These are phyloP conservation scores for Phrynocephalus vlangalii DNA, from an alignment of 2,797 vertebrate species.

Conservation along the genomic window DNA sequence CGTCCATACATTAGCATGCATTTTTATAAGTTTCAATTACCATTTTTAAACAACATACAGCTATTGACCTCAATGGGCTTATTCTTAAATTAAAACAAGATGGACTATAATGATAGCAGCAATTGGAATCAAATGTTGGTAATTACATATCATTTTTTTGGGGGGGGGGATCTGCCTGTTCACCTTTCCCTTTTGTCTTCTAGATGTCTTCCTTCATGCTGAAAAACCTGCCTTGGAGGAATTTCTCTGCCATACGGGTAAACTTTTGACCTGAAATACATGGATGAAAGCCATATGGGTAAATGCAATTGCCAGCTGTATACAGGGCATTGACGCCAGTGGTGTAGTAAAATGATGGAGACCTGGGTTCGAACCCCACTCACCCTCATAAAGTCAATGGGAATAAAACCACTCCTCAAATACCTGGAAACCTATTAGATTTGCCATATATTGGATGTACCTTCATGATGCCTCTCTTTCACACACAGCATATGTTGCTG, in stretches of 20 bases:
- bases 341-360: no score
- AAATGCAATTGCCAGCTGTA: no score
- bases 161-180: conserved; percentile 73
- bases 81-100: conserved; percentile 5
- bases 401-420: no score
- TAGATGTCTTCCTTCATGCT: conserved; percentile 53
- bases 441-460: no score
- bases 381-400: no score
- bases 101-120: conserved; percentile 63
- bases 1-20: conserved; percentile 61
- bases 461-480: not conserved
- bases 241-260: not conserved
- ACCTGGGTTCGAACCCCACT: no score
- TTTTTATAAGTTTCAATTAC: conserved; percentile 58
- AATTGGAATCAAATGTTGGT: conserved; percentile 79
- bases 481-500: not conserved
- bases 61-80: conserved; percentile 1
- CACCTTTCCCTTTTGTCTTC: conserved; percentile 57
- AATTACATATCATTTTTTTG: conserved; percentile 80
- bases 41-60: conserved; percentile 13
- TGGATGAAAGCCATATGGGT: not conserved
- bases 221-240: conserved; percentile 70
- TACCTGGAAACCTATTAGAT: no score
- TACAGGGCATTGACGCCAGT: no score
- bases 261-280: conserved; percentile 34